Base-by-base conservation (phyloP, 2,797 vertebrate species). In the Gymnothorax javanicus region DNA sequence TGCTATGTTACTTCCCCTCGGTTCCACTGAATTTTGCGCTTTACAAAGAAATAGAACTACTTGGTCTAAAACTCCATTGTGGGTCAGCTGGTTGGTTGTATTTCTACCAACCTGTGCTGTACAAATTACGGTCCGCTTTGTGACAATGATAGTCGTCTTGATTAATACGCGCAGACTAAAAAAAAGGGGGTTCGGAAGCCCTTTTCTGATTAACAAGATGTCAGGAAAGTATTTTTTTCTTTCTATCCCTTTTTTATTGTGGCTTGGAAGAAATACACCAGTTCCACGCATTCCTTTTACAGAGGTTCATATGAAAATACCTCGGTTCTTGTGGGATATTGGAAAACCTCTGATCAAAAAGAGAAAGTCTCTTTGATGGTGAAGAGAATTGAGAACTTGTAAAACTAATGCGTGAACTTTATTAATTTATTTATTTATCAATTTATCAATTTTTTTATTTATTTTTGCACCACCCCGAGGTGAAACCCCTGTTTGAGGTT, bases 301-400 rank as follows among this genome's bases (percentile, higher is more conserved):
- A 77, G 5, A 43, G 73, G 73, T 7, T 50, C 33, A 2, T 50
- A 50, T 50, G 73, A 77, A 77, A 77, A 77, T 77, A 77, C 12
- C 33, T 50, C 73, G 9, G 27, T 50, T 33, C 73, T 50, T 43
- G 52, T 77, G 73, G 73, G 73, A 77, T 77, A 43, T 50, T 77
- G 15, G 73, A 77, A 43, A 50, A 77, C 33, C 73, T 1, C 7
- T 77, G 73, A 77, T 77, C 73, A 77, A 77, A 77, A 77, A 77
- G 73, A 33, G 7, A 5, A 77, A 77, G 73, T 77, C 73, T 52
- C 33, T 77, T 77, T 77, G 73, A 77, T 77, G 73, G 33, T 50
- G 13, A 17, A 77, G 43, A 77, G 73, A 15, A 77, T 50, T 33
- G 73, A 17, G 33, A 52, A 77, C 33, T 77, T 50, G 15, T 12